Conservation (phyloP, 2,888 invertebrate genomes). For the Adineta ricciae region DNA sequence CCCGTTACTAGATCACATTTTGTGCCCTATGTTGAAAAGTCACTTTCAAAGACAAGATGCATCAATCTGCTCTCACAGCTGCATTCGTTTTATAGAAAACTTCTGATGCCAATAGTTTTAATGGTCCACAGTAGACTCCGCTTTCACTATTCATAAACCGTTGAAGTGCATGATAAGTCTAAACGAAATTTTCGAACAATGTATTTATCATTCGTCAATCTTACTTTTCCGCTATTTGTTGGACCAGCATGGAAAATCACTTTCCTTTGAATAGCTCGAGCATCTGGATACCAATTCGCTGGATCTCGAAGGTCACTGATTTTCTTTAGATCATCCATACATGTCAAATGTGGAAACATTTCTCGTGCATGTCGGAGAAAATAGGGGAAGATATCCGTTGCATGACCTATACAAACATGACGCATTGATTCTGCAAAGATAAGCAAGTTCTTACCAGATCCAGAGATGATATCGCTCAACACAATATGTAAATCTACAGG, state of each 20-base stretch:
- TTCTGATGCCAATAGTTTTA: too few relatives aligned
- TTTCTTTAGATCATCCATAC: constrained; percentile 87
- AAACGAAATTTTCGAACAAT: too few relatives aligned
- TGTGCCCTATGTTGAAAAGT: too few relatives aligned
- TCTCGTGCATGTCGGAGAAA: constrained; percentile 28
- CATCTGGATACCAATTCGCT: constrained; percentile 91
- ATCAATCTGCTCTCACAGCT: too few relatives aligned
- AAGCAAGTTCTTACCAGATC: background rate
- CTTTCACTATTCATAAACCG: too few relatives aligned
- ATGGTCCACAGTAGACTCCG: too few relatives aligned
- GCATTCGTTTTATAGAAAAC: too few relatives aligned
- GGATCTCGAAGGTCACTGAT: constrained; percentile 88
- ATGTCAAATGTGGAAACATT: constrained; percentile 73
- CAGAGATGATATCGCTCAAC: constrained; percentile 67
- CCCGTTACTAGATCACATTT: too few relatives aligned
- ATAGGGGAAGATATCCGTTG: constrained; percentile 27
- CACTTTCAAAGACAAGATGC: too few relatives aligned
- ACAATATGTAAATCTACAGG: constrained; percentile 80
- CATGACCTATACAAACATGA: constrained; percentile 45
- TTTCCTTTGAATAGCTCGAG: constrained; percentile 73
- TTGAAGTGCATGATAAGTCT: too few relatives aligned
- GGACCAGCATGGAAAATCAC: constrained; percentile 93
- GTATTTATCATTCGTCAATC: too few relatives aligned
- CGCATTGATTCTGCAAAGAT: too few relatives aligned
- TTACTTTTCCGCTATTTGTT: constrained; percentile 97